Evolutionary conservation across 2,797 vertebrate species (phyloP), one percentile per base, ranked within the genome.

Genomic region (Apogon talboti): DNA sequence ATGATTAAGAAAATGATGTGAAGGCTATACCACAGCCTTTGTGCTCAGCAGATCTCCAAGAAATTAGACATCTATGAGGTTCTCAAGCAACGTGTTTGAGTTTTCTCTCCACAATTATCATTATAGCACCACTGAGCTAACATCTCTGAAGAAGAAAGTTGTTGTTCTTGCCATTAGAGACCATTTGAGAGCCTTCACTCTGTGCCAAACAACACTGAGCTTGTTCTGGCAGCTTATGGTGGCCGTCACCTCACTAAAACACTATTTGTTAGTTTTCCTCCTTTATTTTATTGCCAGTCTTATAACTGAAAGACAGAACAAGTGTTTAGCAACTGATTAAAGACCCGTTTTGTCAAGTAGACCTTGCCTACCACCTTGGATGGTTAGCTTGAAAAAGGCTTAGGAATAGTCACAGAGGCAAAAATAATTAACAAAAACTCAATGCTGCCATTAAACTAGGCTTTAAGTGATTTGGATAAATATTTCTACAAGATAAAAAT

Each of bases 261-360:
- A 28, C 11, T 37, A 45, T 24, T 2, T 56, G 18, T 24, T 12
- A 6, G 21, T 15, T 33, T 56, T 57, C 33, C 9, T 42, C 2
- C 7, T 45, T 60, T 47, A 15, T 21, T 59, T 45, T 47, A 44
- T 55, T 54, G 58, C 13, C 41, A 11, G 44, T 60, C 13, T 61
- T n/a, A 12, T 61, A 28, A 30, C 16, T 13, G 42, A 37, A 79
- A 38, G 15, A 65, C 21, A 43, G 10, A 40, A 71, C 41, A 57
- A 28, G 44, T 51, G 51, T 66, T 67, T 49, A 7, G 41, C 48
- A 60, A 64, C 41, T 40, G 50, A 12, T 19, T 15, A 57, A 51
- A 24, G 33, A 61, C 51, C 33, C 28, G 14, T 24, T 43, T 51
- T 28, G 24, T 42, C 14, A 61, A 50, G 51, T 16, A 1, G 19